These are phyloP conservation scores for Sussaba pulchella DNA, from an alignment of 2,888 invertebrate genomes.

Conservation along the genomic window DNA sequence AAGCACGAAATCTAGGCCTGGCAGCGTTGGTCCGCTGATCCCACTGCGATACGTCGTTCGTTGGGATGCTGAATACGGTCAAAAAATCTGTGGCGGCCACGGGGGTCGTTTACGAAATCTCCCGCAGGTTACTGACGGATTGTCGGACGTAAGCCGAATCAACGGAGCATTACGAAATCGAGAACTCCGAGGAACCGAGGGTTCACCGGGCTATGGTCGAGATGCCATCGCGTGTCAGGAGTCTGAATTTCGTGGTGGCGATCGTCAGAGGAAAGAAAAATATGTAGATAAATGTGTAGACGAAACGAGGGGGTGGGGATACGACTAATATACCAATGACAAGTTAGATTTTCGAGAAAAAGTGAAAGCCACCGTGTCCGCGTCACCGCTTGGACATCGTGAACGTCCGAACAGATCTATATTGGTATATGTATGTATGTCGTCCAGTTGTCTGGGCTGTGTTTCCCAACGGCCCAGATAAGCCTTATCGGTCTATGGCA, in stretches of 20 bases:
- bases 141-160: slow-evolving; percentile 38
- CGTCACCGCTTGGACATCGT: too few relatives aligned
- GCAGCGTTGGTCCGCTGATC: slow-evolving; percentile 13
- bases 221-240: slow-evolving; percentile 17
- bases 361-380: slow-evolving; percentile 44
- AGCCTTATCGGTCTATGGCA: too few relatives aligned
- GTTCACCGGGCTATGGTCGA: slow-evolving; percentile 11
- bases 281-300: slow-evolving; percentile 13
- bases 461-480: too few relatives aligned
- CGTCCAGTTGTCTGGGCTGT: too few relatives aligned
- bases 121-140: slow-evolving; percentile 24
- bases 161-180: slow-evolving; percentile 2
- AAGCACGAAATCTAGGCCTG: slow-evolving; percentile 21
- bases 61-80: slow-evolving; percentile 9
- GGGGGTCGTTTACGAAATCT: slow-evolving; percentile 57
- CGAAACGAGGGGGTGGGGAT: not conserved
- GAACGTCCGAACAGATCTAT: too few relatives aligned
- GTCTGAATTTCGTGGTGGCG: slow-evolving; percentile 30
- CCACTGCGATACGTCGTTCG: not conserved
- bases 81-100: slow-evolving; percentile 41
- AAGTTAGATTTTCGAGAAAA: slow-evolving; percentile 46
- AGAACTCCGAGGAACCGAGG: slow-evolving; percentile 13
- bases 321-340: slow-evolving; percentile 39
- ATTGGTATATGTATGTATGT: too few relatives aligned
- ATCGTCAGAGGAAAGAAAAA: slow-evolving; percentile 26